phyloP scores from a whole-genome alignment of 2,888 invertebrate species.

The Zygaena filipendulae region DNA sequence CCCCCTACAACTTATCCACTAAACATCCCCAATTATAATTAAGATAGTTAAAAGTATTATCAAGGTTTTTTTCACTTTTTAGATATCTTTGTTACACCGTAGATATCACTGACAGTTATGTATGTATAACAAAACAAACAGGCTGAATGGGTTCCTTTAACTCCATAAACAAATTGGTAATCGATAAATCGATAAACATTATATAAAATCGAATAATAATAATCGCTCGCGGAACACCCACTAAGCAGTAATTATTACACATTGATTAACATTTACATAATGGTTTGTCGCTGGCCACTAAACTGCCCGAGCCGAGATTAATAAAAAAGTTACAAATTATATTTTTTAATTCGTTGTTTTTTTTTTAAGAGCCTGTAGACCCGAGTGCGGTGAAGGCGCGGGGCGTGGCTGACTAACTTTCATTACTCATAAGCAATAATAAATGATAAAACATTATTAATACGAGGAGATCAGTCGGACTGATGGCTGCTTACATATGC shows the following conservation, averaged over 20 bases:
- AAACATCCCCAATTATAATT: too few species aligned
- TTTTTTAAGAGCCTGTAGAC: slow-evolving; percentile 53
- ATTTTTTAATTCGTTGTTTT: slow-evolving; percentile 44
- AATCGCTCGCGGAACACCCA: slow-evolving; percentile 15
- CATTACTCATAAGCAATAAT: slow-evolving; percentile 64
- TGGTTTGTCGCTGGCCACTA: slow-evolving; percentile 47
- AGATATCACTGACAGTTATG: too few species aligned
- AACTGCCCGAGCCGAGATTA: slow-evolving; percentile 36
- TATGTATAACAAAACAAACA: too few species aligned
- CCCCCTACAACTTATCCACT: too few species aligned
- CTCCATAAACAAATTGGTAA: too few species aligned
- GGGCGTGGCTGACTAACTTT: slow-evolving; percentile 62
- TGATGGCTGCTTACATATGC: slow-evolving; percentile 44
- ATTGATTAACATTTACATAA: slow-evolving; percentile 32
- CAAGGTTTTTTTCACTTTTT: too few species aligned
- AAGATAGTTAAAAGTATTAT: too few species aligned
- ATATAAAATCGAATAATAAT: too few species aligned
- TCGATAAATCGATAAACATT: too few species aligned
- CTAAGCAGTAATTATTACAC: slow-evolving; percentile 16
- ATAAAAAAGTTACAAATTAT: slow-evolving; percentile 29
- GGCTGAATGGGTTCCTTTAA: too few species aligned
- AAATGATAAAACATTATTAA: slow-evolving; percentile 70
- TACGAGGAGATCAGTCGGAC: slow-evolving; percentile 51
- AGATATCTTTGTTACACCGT: too few species aligned
- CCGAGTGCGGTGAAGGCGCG: slow-evolving; percentile 48